Base-by-base conservation (phyloP, 2,113 vertebrate genomes). In the Oncorhynchus tshawytscha region DNA sequence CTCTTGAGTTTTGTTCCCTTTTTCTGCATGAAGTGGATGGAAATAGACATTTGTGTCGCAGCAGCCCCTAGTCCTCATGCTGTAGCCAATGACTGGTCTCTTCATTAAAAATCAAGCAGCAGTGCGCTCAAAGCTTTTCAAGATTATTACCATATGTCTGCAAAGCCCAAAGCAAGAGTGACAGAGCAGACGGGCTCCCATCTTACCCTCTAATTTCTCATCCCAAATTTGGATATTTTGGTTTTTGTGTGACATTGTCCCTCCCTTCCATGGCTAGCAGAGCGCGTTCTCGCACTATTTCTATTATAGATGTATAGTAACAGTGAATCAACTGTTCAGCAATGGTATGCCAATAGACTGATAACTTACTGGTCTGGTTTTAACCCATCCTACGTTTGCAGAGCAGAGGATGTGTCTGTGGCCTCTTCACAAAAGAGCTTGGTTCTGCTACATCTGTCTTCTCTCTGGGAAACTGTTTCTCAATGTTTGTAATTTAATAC, bases 181-280 rank as follows among this genome's bases (percentile, higher is more conserved):
- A 45, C 39, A 45, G 39, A 84, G 85, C 86, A 81, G 89, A 81
- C 85, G 84, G 59, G 87, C 89, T 91, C 87, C 90, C 77, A 84
- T 86, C 78, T 84, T 92, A 91, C 91, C 93, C 92, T 94, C 89
- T 94, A 92, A 94, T 94, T 93, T 94, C 90, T 91, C 85, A 91
- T 92, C 91, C 93, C 93, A 91, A 92, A 94, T 93, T 93, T 93
- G 92, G 92, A 92, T 89, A 91, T 93, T 88, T 88, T 91, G 92
- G 90, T 88, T 79, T 80, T 81, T 86, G 81, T 87, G 88, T 74
- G 87, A 91, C 88, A 85, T 81, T 72, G 75, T 89, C 80, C 88
- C 89, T 92, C 89, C 89, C 87, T 90, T 90, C 64, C 73, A n/a
- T 69, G 74, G 82, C 84, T 72, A 71, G 80, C 81, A 75, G 84